Base-by-base conservation (phyloP, 2,113 vertebrate species). In the Scophthalmus maximus region DNA sequence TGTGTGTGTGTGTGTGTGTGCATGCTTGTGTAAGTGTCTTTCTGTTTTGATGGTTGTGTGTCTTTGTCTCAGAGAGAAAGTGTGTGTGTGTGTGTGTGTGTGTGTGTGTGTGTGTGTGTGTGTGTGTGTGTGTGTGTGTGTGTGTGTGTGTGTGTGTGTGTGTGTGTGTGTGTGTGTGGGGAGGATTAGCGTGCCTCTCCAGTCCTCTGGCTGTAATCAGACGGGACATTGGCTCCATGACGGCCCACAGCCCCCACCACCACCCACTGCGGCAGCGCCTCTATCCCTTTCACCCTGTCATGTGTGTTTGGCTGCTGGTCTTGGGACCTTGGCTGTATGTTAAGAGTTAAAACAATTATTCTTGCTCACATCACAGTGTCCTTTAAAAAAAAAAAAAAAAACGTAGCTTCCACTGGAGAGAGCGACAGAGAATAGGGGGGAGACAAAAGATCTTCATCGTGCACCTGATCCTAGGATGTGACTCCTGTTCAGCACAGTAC, bases 211-310 rank as follows among this genome's bases (percentile, higher is more conserved):
- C 86, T 87, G 89, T 93, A 93, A 93, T 93, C 78, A 86, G 88
- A 90, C 73, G 62, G 86, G 92, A 93, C 92, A 92, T 70, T 91
- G 92, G 92, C 92, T 93, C 92, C 92, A 90, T 82, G 85, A 86
- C 83, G 88, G 83, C 87, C 87, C 86, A 47, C 79, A 69, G 38
- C 84, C 86, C 91, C 83, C 89, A 61, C 76, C 86, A 69, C 67
- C 80, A 80, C 82, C 87, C 85, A 88, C 84, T 82, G 82, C 15
- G 89, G 81, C 78, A 86, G 72, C 74, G 71, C 75, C 87, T 89
- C 85, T 59, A 46, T 76, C 77, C 84, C 73, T 83, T 87, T 80
- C 80, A 86, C 81, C 62, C 84, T 81, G 79, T 88, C 85, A 81
- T 86, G 78, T 65, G 65, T 81, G 61, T 86, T 87, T 82, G 88